These are phyloP conservation scores for Petrocephalus microphthalmus DNA, from an alignment of 2,113 vertebrate species.

Conservation along the genomic window DNA sequence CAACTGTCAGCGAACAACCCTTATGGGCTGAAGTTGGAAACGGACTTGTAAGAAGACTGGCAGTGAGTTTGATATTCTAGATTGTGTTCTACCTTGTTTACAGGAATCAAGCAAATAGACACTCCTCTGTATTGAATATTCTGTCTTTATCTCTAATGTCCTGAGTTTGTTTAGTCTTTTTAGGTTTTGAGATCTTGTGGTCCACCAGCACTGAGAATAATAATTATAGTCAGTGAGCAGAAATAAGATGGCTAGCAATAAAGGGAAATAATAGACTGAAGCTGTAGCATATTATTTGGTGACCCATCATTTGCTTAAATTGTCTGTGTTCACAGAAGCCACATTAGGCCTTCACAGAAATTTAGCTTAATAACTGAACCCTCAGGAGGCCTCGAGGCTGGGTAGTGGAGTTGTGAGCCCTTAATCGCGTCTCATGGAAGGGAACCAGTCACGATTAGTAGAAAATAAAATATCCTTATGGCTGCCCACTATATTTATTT, in stretches of 20 bases:
- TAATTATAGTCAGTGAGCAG: not conserved
- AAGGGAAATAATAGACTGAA: not conserved
- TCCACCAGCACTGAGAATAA: not conserved
- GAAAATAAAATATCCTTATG: not conserved
- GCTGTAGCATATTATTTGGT: not conserved
- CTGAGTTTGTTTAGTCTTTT: not conserved
- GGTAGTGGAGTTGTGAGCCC: not conserved
- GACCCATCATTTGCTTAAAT: conserved; percentile 6
- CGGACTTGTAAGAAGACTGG: not conserved
- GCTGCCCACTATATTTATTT: not conserved
- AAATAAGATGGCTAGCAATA: not conserved
- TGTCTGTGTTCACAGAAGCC: conserved; percentile 1
- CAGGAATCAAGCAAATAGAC: not conserved
- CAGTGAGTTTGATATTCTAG: not conserved
- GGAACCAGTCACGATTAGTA: not conserved
- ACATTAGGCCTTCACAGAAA: not conserved
- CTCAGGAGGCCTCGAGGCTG: not conserved
- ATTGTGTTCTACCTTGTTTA: not conserved
- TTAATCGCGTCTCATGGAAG: not conserved
- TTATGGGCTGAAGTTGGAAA: not conserved
- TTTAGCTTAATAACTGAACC: conserved; percentile 13
- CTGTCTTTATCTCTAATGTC: not conserved
- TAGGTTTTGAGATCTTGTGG: not conserved
- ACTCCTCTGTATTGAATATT: not conserved
- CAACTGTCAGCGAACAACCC: not conserved